Percentiles rank a stretch among this genome's conserved stretches.
phyloP scores from a whole-genome alignment of 2,797 vertebrate genomes.

The Pyrocephalus nanus region DNA sequence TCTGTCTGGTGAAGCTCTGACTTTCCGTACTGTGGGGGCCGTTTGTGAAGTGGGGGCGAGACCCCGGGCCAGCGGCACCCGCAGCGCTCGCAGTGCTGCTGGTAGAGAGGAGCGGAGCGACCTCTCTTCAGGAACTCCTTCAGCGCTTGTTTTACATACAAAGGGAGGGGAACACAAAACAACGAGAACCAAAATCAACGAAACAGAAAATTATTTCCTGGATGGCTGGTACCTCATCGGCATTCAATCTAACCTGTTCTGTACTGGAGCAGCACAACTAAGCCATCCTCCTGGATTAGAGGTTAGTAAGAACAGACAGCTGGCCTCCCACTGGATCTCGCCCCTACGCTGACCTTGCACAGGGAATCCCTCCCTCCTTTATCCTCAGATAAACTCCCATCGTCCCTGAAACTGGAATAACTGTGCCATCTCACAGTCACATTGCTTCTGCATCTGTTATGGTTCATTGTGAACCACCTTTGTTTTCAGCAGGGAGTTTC shows the following conservation, averaged over 20 bases:
- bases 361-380: slow-evolving; percentile 45
- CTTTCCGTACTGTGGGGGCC: background rate
- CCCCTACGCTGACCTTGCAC: slow-evolving; percentile 25
- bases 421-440: slow-evolving; percentile 45
- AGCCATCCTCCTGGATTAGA: slow-evolving; percentile 5
- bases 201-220: slow-evolving; percentile 35
- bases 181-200: background rate
- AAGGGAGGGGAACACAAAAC: slow-evolving; percentile 7
- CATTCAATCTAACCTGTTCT: background rate
- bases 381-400: slow-evolving; percentile 66
- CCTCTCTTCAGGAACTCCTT: slow-evolving; percentile 23
- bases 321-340: slow-evolving; percentile 29
- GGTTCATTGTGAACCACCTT: slow-evolving; percentile 41
- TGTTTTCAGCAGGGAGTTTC: slow-evolving; percentile 45
- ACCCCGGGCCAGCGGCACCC: background rate
- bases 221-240: background rate
- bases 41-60: background rate
- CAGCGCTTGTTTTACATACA: background rate
- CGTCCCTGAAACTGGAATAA: background rate
- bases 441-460: slow-evolving; percentile 32
- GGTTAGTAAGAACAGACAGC: slow-evolving; percentile 3
- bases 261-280: background rate
- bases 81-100: accelerated
- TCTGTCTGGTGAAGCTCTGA: background rate
- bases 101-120: background rate